A percentile compares a stretch with the other conserved stretches of the same genome.
Evolutionary conservation across 2,113 vertebrate genomes (phyloP).

Genomic region (Sapajus apella): DNA sequence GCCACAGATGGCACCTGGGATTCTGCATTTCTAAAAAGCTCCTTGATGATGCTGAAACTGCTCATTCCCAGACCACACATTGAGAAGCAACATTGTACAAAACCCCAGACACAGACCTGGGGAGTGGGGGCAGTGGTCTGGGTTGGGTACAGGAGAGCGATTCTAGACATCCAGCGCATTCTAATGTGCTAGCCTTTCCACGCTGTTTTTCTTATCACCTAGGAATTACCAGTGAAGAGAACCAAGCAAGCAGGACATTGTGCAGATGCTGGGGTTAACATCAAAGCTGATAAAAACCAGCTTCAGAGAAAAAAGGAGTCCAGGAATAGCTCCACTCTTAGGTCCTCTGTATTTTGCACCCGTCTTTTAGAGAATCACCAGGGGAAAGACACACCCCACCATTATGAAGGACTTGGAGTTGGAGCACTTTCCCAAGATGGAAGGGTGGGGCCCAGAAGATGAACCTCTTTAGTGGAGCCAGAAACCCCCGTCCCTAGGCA

Average conservation of each 20-base stretch:
- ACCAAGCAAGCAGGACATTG: constrained; percentile 23
- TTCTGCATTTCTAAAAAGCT: neutral
- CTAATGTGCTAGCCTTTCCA: constrained; percentile 15
- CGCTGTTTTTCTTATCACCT: neutral
- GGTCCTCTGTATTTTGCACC: neutral
- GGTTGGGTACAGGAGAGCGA: neutral
- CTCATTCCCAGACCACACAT: neutral
- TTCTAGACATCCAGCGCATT: neutral
- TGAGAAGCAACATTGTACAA: neutral
- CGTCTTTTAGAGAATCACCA: neutral
- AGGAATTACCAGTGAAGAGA: neutral
- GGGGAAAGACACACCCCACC: fast-evolving
- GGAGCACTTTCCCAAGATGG: neutral
- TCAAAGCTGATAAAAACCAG: constrained; percentile 36
- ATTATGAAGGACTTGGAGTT: neutral
- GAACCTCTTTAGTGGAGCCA: neutral
- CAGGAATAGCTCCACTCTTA: fast-evolving
- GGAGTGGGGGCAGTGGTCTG: neutral
- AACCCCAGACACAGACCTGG: neutral
- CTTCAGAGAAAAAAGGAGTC: neutral
- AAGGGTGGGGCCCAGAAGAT: neutral
- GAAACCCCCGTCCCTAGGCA: neutral
- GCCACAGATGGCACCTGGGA: neutral
- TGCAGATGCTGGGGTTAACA: neutral
- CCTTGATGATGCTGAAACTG: neutral